Conservation (phyloP, 2,113 vertebrate species). For the Aldabrachelys gigantea region DNA sequence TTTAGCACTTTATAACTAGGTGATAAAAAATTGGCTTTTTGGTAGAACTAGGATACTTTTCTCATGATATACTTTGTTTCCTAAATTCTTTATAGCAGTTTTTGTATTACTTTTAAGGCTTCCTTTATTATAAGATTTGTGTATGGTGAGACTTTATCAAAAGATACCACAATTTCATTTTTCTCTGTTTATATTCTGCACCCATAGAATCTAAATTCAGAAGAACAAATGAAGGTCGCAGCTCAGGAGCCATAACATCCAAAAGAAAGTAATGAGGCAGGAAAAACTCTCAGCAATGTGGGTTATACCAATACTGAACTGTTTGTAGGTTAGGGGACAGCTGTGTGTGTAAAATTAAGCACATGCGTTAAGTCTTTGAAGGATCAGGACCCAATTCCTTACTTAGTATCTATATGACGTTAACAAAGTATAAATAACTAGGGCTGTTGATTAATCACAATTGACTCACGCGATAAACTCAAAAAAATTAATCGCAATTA, state of each 20-base stretch:
- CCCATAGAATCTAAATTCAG: not conserved
- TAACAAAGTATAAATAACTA: not conserved
- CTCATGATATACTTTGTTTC: not conserved
- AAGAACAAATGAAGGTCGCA: not conserved
- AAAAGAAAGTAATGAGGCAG: not conserved
- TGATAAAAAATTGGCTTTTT: conserved; percentile 1
- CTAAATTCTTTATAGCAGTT: not conserved
- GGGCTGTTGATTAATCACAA: no score
- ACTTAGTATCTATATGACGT: not conserved
- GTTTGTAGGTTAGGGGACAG: not conserved
- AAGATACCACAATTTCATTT: conserved; percentile 3
- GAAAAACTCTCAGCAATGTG: not conserved
- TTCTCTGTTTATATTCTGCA: conserved; percentile 10
- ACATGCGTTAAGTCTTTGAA: not conserved
- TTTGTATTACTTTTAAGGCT: not conserved
- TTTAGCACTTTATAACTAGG: not conserved
- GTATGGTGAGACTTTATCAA: not conserved
- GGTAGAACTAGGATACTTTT: not conserved
- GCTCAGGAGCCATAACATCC: not conserved
- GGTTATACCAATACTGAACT: not conserved
- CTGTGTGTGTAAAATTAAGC: not conserved
- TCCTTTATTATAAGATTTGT: not conserved
- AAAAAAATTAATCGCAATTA: no score
- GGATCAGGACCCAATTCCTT: not conserved
- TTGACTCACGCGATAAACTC: no score